phyloP scores from a whole-genome alignment of 1,140 invertebrate genomes.

The Drosophila persimilis region DNA sequence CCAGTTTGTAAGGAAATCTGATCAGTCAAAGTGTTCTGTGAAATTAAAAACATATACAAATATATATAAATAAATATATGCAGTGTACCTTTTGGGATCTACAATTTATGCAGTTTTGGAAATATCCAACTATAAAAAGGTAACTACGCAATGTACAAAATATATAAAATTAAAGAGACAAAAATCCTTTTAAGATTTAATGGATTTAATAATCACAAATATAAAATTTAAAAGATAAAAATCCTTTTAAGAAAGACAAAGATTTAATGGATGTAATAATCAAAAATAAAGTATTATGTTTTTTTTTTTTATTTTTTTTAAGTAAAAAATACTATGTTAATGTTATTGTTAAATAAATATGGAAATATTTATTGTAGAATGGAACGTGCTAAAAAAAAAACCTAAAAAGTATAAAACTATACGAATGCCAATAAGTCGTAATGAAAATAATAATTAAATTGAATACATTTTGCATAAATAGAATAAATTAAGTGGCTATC shows the following conservation, averaged over 20 bases:
- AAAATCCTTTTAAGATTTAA: not conserved
- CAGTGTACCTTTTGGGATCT: conserved; percentile 5
- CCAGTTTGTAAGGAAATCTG: conserved; percentile 20
- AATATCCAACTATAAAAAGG: conserved; percentile 29
- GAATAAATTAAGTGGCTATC: conserved; percentile 16
- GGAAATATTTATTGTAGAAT: not conserved
- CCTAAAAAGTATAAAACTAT: no score
- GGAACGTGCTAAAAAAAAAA: not conserved
- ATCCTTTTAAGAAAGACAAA: no score
- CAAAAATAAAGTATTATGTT: not conserved
- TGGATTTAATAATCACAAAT: conserved; percentile 10
- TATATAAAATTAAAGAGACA: not conserved
- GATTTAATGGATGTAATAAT: conserved; percentile 13
- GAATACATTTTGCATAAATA: conserved; percentile 23
- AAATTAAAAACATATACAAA: conserved; percentile 16
- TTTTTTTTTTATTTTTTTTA: no score
- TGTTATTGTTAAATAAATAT: no score
- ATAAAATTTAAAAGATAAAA: not conserved
- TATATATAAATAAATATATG: not conserved
- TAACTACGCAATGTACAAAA: conserved; percentile 5
- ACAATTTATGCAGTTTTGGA: conserved; percentile 40
- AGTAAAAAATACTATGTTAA: not conserved
- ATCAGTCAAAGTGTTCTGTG: no score
- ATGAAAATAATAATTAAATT: conserved; percentile 22
- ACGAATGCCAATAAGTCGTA: conserved; percentile 1